A percentile compares a stretch with the other conserved stretches of the same genome.
Evolutionary conservation across 2,888 invertebrate genomes (phyloP).

Genomic region (Pseudococcus viburni): DNA sequence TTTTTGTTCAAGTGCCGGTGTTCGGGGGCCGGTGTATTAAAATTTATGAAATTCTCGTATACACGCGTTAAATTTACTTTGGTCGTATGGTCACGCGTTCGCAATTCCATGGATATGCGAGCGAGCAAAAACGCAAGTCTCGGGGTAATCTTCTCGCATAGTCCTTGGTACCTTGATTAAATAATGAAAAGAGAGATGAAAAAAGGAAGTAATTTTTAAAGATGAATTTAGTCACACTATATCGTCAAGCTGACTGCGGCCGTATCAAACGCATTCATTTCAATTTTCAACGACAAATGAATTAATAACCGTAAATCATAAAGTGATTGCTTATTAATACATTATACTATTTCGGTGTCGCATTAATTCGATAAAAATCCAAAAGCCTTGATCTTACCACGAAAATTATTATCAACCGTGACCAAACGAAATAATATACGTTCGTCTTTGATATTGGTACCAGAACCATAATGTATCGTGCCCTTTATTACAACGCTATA

Average conservation of each 20-base stretch:
- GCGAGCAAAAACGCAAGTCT: neutral
- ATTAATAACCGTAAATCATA: slow-evolving; percentile 45
- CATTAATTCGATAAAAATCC: neutral
- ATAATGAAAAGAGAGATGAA: neutral
- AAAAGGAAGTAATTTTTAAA: neutral
- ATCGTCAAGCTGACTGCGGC: too few species aligned
- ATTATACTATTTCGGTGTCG: neutral
- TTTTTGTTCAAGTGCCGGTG: neutral
- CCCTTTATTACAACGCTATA: neutral
- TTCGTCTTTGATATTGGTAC: neutral
- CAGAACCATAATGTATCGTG: neutral
- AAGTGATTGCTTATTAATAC: slow-evolving; percentile 20
- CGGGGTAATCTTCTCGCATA: neutral
- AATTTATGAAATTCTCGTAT: slow-evolving; percentile 21
- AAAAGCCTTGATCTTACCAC: slow-evolving; percentile 9
- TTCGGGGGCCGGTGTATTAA: neutral
- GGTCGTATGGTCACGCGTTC: neutral
- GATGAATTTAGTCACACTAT: neutral
- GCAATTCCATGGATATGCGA: neutral
- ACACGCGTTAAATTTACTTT: neutral
- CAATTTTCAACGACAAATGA: neutral
- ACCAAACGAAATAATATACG: slow-evolving; percentile 10
- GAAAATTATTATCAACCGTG: slow-evolving; percentile 35
- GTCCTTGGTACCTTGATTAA: neutral
- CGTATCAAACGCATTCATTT: neutral